Conservation (phyloP, 2,888 invertebrate genomes). For the Syrphus vitripennis region DNA sequence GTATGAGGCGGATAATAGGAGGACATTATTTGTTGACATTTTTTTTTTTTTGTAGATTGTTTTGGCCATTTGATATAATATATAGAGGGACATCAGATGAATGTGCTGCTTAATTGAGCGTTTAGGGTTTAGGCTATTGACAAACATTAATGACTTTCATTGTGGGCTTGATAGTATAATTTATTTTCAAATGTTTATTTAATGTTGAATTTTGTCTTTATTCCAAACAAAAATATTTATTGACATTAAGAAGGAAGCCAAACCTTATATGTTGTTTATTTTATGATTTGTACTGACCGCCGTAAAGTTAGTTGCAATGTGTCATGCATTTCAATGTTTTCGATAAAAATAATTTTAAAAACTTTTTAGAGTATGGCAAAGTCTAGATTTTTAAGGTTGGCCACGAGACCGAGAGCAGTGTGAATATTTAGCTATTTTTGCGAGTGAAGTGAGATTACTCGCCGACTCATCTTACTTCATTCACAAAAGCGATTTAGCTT, state of each 20-base stretch:
- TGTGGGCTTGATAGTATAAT: conserved; percentile 20
- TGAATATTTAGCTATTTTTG: no score
- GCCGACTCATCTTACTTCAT: no score
- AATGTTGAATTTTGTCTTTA: neutral
- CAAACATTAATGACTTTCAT: conserved; percentile 1
- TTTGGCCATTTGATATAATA: neutral
- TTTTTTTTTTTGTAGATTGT: no score
- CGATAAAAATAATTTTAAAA: no score
- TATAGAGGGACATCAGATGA: conserved; percentile 4
- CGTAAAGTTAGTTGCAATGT: no score
- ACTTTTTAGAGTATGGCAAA: no score
- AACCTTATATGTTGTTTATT: neutral
- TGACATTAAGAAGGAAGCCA: neutral
- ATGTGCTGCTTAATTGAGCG: conserved; percentile 48
- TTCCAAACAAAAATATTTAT: neutral
- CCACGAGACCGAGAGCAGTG: no score
- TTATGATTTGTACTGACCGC: neutral
- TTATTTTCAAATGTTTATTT: neutral
- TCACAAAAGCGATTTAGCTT: no score
- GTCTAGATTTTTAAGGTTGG: no score
- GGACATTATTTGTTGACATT: conserved; percentile 46
- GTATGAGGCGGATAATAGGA: conserved; percentile 48
- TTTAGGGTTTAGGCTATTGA: neutral
- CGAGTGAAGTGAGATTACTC: no score
- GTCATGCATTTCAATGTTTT: no score